These are phyloP conservation scores for Drosophila acutilabella DNA, from an alignment of 2,888 invertebrate genomes.

Conservation along the genomic window DNA sequence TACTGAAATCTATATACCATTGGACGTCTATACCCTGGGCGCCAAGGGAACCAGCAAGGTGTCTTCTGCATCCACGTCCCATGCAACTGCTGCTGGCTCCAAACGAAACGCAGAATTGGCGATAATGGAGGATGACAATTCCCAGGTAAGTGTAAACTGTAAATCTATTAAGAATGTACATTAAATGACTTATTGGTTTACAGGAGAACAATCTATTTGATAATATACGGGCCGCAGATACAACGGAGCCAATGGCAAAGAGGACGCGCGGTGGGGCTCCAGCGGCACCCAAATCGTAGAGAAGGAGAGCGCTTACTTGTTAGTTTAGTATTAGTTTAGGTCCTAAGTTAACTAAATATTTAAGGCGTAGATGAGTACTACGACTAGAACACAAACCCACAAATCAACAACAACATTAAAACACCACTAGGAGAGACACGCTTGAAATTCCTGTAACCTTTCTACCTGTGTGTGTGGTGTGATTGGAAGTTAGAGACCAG, in stretches of 20 bases:
- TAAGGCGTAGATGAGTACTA: conserved; percentile 57
- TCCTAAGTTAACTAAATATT: conserved; percentile 78
- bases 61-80: conserved; percentile 42
- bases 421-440: conserved; percentile 29
- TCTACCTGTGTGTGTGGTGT: conserved; percentile 35
- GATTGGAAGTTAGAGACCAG: conserved; percentile 42
- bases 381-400: conserved; percentile 54
- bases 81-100: conserved; percentile 38
- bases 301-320: conserved; percentile 56
- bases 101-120: conserved; percentile 57
- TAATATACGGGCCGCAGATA: conserved; percentile 73
- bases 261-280: conserved; percentile 74
- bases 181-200: not conserved
- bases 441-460: conserved; percentile 35
- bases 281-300: conserved; percentile 68
- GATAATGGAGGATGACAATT: conserved; percentile 62
- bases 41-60: conserved; percentile 52
- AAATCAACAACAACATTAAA: conserved; percentile 4
- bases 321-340: conserved; percentile 74
- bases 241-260: conserved; percentile 78
- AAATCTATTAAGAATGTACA: not conserved
- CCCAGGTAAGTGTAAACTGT: conserved; percentile 50
- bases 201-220: conserved; percentile 77
- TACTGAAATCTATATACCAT: conserved; percentile 92
- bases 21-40: conserved; percentile 86